phyloP scores from a whole-genome alignment of 2,797 vertebrate genomes.

The Brachyrhaphis roseni region DNA sequence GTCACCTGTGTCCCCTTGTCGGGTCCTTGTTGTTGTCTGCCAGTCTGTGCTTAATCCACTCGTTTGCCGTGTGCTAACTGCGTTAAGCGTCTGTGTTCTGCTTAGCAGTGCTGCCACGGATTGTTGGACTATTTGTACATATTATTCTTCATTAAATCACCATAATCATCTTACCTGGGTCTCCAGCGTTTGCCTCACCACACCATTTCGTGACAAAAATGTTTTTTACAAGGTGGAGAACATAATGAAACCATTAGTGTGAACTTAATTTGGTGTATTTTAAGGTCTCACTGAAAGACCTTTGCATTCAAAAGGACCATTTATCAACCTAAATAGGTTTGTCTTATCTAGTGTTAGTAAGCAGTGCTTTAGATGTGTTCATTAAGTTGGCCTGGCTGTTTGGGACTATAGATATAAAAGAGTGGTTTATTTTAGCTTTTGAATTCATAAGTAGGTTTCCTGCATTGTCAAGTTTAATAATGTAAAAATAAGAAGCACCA shows the following conservation, averaged over 20 bases:
- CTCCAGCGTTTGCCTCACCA: no score
- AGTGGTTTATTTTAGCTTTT: neutral
- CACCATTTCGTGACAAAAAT: no score
- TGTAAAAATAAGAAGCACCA: neutral
- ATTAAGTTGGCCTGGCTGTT: neutral
- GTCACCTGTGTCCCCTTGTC: no score
- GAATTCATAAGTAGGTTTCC: neutral
- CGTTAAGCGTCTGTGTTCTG: no score
- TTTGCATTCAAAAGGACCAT: neutral
- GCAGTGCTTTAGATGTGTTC: neutral
- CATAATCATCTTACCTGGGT: no score
- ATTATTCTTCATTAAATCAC: no score
- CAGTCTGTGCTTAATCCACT: no score
- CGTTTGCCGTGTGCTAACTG: no score
- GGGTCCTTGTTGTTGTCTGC: no score
- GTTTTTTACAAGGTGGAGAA: neutral
- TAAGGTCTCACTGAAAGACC: neutral
- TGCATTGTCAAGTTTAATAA: neutral
- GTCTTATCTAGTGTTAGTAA: neutral
- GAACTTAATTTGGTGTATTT: neutral
- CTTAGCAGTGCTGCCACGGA: no score
- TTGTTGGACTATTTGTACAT: no score
- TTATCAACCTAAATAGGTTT: neutral
- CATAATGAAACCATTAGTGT: neutral
- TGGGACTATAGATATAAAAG: neutral